Percentiles rank a stretch among this genome's conserved stretches.
Evolutionary conservation across 2,888 invertebrate genomes (phyloP).

Genomic region (Buathra laborator): DNA sequence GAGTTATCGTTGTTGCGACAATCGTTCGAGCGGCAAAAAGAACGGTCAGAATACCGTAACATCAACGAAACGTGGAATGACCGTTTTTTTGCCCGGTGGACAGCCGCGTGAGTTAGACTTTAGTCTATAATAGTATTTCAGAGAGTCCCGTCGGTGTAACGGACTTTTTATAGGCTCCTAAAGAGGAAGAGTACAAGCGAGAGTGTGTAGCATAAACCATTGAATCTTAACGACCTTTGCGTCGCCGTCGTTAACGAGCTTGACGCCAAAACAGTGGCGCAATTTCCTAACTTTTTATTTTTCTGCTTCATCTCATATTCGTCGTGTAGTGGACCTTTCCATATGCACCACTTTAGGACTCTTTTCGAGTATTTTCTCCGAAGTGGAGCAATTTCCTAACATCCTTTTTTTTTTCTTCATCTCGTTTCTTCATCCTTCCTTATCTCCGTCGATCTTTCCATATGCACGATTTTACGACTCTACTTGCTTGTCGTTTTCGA

Average conservation of each 20-base stretch:
- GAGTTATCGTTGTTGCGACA: not conserved
- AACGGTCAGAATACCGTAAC: constrained; percentile 2
- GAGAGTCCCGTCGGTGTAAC: constrained; percentile 21
- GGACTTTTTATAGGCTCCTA: constrained; percentile 30
- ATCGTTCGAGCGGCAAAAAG: not conserved
- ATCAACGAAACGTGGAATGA: not conserved
- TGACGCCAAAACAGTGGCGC: constrained; percentile 64
- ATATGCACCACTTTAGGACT: constrained; percentile 6
- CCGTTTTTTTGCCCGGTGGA: not conserved
- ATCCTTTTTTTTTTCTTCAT: not conserved
- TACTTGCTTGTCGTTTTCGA: constrained; percentile 2
- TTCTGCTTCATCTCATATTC: not conserved
- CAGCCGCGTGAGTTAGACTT: not conserved
- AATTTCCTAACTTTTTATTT: constrained; percentile 36
- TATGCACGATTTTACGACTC: constrained; percentile 3
- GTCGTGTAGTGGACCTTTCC: constrained; percentile 16
- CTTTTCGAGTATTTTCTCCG: not conserved
- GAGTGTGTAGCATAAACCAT: constrained; percentile 35
- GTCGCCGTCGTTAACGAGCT: constrained; percentile 65
- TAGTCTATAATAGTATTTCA: not conserved
- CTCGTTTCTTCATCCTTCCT: not conserved
- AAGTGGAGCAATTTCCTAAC: constrained; percentile 43
- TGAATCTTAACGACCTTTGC: constrained; percentile 57
- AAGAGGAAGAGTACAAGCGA: constrained; percentile 17
- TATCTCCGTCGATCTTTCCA: constrained; percentile 18